These are phyloP conservation scores for Branchellion lobata DNA, from an alignment of 2,888 invertebrate species.

Conservation along the genomic window DNA sequence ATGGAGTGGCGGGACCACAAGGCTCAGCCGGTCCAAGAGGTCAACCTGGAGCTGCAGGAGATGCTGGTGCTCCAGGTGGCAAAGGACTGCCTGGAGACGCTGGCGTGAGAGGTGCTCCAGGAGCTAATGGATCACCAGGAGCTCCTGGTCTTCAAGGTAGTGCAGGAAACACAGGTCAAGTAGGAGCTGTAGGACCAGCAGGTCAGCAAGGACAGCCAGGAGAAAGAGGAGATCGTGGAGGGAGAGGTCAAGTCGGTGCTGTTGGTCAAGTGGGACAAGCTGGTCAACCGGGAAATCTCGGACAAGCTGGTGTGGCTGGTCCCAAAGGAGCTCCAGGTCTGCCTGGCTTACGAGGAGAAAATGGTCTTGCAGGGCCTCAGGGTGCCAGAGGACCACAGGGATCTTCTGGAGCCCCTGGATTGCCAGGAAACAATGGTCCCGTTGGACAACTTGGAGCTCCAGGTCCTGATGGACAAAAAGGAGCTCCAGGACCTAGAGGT, in stretches of 20 bases:
- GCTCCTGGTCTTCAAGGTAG: constrained; percentile 39
- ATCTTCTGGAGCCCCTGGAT: background rate
- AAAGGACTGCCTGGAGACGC: constrained; percentile 46
- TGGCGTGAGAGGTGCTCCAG: constrained; percentile 46
- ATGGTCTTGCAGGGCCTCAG: background rate
- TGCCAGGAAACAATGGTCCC: background rate
- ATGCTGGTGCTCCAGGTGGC: constrained; percentile 42
- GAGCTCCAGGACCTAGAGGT: constrained; percentile 6
- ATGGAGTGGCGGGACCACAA: constrained; percentile 22
- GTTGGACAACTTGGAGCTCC: constrained; percentile 15
- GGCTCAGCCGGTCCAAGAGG: constrained; percentile 44
- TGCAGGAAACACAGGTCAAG: constrained; percentile 44
- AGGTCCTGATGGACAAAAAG: constrained; percentile 10
- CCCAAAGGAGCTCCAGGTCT: background rate
- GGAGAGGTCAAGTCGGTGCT: background rate
- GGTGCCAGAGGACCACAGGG: background rate
- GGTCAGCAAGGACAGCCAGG: constrained; percentile 9
- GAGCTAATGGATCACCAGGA: constrained; percentile 45
- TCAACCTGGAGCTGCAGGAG: constrained; percentile 30
- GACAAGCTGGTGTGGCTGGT: constrained; percentile 11
- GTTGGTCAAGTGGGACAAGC: constrained; percentile 5
- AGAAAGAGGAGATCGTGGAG: background rate
- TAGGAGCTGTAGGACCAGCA: constrained; percentile 2
- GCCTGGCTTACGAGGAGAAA: background rate
- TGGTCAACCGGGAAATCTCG: constrained; percentile 4